Evolutionary conservation across 2,888 invertebrate species (phyloP), one percentile per base, ranked within the genome.

Genomic region (Artemia sp.): DNA sequence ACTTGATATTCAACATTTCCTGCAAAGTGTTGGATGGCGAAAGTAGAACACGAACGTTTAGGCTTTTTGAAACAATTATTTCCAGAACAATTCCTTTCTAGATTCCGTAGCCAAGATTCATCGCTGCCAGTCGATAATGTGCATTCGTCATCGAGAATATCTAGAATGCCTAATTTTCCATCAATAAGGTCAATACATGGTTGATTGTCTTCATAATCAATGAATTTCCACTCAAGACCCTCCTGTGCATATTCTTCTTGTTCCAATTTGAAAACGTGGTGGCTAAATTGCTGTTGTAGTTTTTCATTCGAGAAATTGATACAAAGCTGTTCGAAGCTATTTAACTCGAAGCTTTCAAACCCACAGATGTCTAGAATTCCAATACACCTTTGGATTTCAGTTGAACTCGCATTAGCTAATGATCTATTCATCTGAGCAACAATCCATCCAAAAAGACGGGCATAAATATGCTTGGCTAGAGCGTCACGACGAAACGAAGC

Each of bases 261-360:
- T 77, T 98, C 97, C 72, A 98, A 78, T 80, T 97, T 97, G 80
- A 98, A 98, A 0, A 98, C 96, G 78, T 98, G 97, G 82, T 92
- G 87, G 79, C 96, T 97, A 79, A 97, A 98, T 78, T 97, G 97
- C 76, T 98, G 97, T 76, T 98, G 98, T 0, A 98, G 81, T 77
- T 97, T 97, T 79, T 98, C 98, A 78, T 98, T 98, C 1, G 97
- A 97, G 80, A 98, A 98, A 81, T 98, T 98, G 72, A 98, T 98
- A 78, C 97, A 98, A 81, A 98, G 97, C 80, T 98, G 97, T 79
- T 98, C 98, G 81, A 98, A 98, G 12, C 94, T 94, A 80, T 98
- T 98, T 14, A 86, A 85, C 77, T 93, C 91, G 78, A 95, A 96
- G 0, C 93, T 94, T 79, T 95, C 95, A 79, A 95, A 95, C 0